Percentiles rank a stretch among this genome's conserved stretches.
Conservation (phyloP, 1,140 invertebrate species). For the Brachionus rotundiformis region DNA sequence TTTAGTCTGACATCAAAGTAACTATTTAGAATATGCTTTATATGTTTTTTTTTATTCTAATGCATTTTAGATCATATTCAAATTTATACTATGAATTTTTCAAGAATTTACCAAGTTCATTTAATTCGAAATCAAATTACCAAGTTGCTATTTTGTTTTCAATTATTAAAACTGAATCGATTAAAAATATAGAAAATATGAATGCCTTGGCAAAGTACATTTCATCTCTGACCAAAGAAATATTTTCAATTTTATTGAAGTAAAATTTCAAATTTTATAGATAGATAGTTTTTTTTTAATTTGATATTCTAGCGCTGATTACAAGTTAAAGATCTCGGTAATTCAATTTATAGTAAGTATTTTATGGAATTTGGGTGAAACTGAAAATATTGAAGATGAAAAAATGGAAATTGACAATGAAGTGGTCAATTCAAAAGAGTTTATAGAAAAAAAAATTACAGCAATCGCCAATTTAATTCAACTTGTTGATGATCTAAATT, state of each 20-base stretch:
- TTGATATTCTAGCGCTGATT: not conserved
- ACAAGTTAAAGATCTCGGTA: constrained; percentile 24
- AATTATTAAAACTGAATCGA: not conserved
- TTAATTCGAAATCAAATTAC: not conserved
- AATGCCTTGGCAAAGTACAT: not conserved
- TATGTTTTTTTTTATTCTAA: not conserved
- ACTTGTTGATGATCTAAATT: constrained; percentile 13
- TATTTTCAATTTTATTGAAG: constrained; percentile 18
- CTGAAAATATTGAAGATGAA: not conserved
- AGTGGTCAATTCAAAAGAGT: not conserved
- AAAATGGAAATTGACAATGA: constrained; percentile 43
- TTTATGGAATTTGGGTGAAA: constrained; percentile 5
- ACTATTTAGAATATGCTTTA: not conserved
- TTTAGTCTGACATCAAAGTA: constrained; percentile 39
- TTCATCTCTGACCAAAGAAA: not conserved
- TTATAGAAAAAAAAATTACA: not conserved
- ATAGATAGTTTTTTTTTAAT: no score
- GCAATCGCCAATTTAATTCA: not conserved
- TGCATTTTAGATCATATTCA: constrained; percentile 3
- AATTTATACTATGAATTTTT: constrained; percentile 48
- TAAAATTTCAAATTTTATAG: not conserved
- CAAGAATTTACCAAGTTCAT: constrained; percentile 44
- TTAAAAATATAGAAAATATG: constrained; percentile 4
- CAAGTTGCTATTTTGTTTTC: constrained; percentile 4
- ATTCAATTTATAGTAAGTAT: constrained; percentile 13